Base-by-base conservation (phyloP, 2,888 invertebrate species). In the Drosophila glabriapex region DNA sequence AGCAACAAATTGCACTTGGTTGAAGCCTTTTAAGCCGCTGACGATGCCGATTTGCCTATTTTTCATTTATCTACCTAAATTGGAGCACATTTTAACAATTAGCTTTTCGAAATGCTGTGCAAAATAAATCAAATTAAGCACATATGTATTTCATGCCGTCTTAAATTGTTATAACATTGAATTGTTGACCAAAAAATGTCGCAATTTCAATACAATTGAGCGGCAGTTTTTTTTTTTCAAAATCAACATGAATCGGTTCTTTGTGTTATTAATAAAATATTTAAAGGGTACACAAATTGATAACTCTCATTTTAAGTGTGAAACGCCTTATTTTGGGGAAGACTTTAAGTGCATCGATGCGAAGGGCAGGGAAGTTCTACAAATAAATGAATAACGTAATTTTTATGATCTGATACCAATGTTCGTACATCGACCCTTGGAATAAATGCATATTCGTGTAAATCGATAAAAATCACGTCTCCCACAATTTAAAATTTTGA, bases 1-100 rank as follows among this genome's bases (percentile, higher is more conserved):
- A 62, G 16, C 60, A 68, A 53, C 65, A 64, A 72, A 64, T 75
- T 82, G 65, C 66, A 75, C 59, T 56, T 60, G 33, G 25, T 4
- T 16, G 9, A 58, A 69, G 64, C 55, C 72, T 59, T 59, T 66
- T 50, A 39, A 28, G 52, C 58, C 54, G 35, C 50, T 46, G 33
- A 35, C 52, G 41, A 28, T 49, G 60, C 39, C 60, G 19, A 52
- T 31, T 29, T 29, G 29, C 7, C 29, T 1, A 29, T 66, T 74
- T 80, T 71, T 65, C 9, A 55, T 28, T 68, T 62, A 49, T 22
- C 67, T 59, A 46, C 69, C 46, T 62, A 64, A 74, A 63, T 54
- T 37, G 41, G 46, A 70, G 52, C 68, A 43, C 14, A 50, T 37
- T 29, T 49, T 28, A 7, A 65, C 28, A 19, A 61, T 53, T 61